These are phyloP conservation scores for Epinephelus fuscoguttatus DNA, from an alignment of 2,113 vertebrate species.

Conservation along the genomic window DNA sequence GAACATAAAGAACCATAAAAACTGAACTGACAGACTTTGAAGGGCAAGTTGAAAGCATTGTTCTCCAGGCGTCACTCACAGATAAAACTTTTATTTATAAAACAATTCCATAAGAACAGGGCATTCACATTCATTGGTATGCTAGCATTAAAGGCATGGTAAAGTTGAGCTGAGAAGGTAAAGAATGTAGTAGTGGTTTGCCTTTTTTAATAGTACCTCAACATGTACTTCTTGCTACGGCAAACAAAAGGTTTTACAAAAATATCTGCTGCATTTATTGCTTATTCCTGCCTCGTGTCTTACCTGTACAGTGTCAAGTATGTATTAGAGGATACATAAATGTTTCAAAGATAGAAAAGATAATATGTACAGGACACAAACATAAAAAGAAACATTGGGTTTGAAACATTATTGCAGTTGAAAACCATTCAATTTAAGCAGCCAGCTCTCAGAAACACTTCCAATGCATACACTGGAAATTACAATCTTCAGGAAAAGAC, in stretches of 20 bases:
- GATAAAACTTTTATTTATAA: conserved; percentile 80
- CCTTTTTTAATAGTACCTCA: conserved; percentile 49
- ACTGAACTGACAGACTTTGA: conserved; percentile 37
- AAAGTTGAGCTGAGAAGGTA: conserved; percentile 43
- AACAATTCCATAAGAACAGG: conserved; percentile 76
- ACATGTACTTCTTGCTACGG: conserved; percentile 33
- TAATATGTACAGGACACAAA: conserved; percentile 62
- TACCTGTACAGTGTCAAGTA: conserved; percentile 75
- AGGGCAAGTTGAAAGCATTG: conserved; percentile 24
- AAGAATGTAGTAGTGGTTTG: conserved; percentile 35
- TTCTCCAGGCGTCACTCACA: conserved; percentile 58
- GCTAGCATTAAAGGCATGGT: conserved; percentile 80
- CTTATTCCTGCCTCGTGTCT: conserved; percentile 67
- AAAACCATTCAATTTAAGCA: conserved; percentile 44
- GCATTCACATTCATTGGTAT: conserved; percentile 85
- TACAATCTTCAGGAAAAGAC: conserved; percentile 54
- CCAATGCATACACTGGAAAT: conserved; percentile 40
- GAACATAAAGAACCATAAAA: conserved; percentile 10
- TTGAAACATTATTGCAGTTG: conserved; percentile 57
- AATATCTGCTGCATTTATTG: conserved; percentile 73
- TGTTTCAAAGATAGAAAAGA: conserved; percentile 70
- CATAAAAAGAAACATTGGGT: conserved; percentile 47
- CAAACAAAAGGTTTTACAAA: conserved; percentile 64
- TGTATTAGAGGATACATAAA: conserved; percentile 57
- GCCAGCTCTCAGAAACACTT: conserved; percentile 38